Conservation (phyloP, 2,888 invertebrate species). For the Gymnosoma rotundatum region DNA sequence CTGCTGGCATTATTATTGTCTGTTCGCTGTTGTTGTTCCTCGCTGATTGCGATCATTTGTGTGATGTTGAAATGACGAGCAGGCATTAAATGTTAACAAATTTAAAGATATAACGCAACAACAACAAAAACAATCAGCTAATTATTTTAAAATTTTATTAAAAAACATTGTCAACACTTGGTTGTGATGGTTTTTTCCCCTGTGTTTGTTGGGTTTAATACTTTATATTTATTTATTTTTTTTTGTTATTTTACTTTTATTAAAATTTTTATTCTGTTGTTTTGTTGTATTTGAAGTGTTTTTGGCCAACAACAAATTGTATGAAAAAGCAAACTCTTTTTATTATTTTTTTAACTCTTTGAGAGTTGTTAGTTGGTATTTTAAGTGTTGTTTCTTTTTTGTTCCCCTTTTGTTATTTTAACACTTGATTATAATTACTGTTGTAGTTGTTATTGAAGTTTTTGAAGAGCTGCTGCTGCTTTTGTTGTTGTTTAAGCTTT, state of each 20-base stretch:
- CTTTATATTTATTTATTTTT: too few species aligned
- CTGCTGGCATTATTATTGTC: conserved; percentile 63
- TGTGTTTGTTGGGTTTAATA: background rate
- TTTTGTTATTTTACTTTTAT: background rate
- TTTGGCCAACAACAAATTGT: background rate
- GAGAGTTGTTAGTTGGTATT: conserved; percentile 28
- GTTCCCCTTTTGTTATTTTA: conserved; percentile 40
- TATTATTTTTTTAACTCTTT: conserved; percentile 7
- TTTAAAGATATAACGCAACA: background rate
- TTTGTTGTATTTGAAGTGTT: background rate
- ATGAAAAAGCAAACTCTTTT: background rate
- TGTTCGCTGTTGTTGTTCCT: conserved; percentile 77
- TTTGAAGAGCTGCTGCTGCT: conserved; percentile 55
- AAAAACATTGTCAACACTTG: conserved; percentile 5
- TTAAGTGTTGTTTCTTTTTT: conserved; percentile 11
- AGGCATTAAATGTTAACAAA: conserved; percentile 65
- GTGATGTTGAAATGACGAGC: conserved; percentile 66
- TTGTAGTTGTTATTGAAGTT: conserved; percentile 47
- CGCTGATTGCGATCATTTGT: conserved; percentile 80
- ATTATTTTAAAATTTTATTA: background rate
- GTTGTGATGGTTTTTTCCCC: background rate
- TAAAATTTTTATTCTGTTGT: background rate
- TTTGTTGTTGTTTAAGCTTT: conserved; percentile 28
- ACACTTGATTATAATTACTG: conserved; percentile 59
- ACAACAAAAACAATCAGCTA: conserved; percentile 19